Percentiles rank a stretch among this genome's conserved stretches.
Conservation (phyloP, 2,113 vertebrate genomes). For the Melospiza georgiana region DNA sequence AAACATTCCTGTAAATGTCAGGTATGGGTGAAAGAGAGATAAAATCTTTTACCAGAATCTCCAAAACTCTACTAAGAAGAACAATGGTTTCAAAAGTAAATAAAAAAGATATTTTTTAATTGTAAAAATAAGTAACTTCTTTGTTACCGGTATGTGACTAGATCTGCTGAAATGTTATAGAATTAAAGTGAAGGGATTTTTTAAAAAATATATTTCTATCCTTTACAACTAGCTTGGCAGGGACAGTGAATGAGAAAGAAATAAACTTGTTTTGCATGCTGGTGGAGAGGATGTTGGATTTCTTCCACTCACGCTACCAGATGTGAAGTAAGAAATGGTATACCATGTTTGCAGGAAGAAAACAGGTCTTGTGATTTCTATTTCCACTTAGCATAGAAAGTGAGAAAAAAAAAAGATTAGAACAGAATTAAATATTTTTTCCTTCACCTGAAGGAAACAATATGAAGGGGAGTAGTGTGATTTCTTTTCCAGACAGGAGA, state of each 20-base stretch:
- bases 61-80: background rate
- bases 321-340: background rate
- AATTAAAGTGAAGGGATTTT: background rate
- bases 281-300: background rate
- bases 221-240: background rate
- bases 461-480: background rate
- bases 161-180: background rate
- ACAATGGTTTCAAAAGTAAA: background rate
- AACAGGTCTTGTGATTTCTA: background rate
- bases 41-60: background rate
- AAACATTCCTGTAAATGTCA: background rate
- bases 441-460: background rate
- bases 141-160: background rate
- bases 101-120: background rate
- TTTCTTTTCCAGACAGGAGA: background rate
- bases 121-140: background rate
- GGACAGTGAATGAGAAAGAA: background rate
- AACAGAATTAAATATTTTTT: background rate
- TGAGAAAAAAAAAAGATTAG: background rate
- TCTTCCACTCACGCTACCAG: fast-evolving
- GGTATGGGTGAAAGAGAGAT: background rate
- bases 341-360: background rate
- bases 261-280: background rate
- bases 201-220: background rate
- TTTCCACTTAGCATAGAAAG: background rate